Evolutionary conservation across 2,888 invertebrate genomes (phyloP), one percentile per base, ranked within the genome.

Genomic region (Trichopria drosophilae): DNA sequence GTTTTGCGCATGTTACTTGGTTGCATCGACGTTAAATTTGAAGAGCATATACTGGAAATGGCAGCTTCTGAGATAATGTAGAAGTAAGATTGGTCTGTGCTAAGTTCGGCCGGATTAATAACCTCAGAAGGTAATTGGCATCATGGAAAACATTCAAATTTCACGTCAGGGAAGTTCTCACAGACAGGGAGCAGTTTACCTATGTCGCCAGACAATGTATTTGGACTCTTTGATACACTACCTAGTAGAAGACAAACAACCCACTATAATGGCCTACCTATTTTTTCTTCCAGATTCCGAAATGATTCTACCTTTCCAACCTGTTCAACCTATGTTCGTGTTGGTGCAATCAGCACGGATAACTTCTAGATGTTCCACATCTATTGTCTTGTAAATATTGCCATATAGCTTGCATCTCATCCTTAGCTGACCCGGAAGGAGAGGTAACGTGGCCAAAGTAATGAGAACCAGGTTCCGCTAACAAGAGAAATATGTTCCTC

Each of bases 401-500:
- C 32, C 32, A 32, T 13, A 32, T 32, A 32, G 32, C n/a, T n/a
- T n/a, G n/a, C n/a, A n/a, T n/a, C n/a, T n/a, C n/a, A n/a, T n/a
- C n/a, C n/a, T n/a, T n/a, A n/a, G n/a, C n/a, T n/a, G n/a, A n/a
- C n/a, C n/a, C n/a, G n/a, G n/a, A n/a, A n/a, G n/a, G n/a, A n/a
- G n/a, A n/a, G n/a, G n/a, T n/a, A n/a, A n/a, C n/a, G n/a, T n/a
- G n/a, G n/a, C n/a, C n/a, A n/a, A n/a, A n/a, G n/a, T n/a, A n/a
- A n/a, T n/a, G n/a, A n/a, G n/a, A n/a, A n/a, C n/a, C n/a, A n/a
- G n/a, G n/a, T 18, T 32, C 18, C 16, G 16, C 15, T 32, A 29
- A 59, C 29, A 19, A 59, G 28, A 15, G 16, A 44, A 23, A 58
- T 46, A 49, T 61, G 58, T 35, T 60, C 58, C 58, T 61, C 55